Conservation (phyloP, 2,888 invertebrate genomes). For the Conchocele bisecta region DNA sequence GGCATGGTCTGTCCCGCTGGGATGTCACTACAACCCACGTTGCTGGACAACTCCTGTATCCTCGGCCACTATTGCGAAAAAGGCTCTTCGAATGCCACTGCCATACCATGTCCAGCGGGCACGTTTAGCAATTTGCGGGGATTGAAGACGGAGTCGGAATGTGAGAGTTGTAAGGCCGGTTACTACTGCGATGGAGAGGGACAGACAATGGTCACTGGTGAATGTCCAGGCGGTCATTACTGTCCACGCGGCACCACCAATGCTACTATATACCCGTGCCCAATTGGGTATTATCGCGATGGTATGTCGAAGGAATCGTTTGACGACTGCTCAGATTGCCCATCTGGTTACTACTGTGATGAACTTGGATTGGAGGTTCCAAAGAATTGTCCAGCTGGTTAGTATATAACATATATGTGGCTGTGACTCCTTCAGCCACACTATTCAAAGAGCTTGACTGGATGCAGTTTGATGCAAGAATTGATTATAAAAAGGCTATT, state of each 20-base stretch:
- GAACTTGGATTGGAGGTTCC: conserved; percentile 76
- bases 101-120: conserved; percentile 79
- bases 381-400: conserved; percentile 74
- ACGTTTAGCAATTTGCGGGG: conserved; percentile 77
- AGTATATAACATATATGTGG: no score
- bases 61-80: conserved; percentile 79
- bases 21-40: conserved; percentile 74
- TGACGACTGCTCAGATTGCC: conserved; percentile 80
- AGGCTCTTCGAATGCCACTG: conserved; percentile 78
- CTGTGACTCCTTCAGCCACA: no score
- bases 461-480: no score
- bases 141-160: conserved; percentile 74
- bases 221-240: conserved; percentile 81
- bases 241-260: conserved; percentile 78
- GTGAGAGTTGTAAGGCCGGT: conserved; percentile 79
- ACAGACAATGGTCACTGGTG: conserved; percentile 69
- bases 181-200: conserved; percentile 77
- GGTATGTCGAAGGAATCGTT: conserved; percentile 79
- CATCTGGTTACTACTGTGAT: conserved; percentile 81
- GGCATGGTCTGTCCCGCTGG: conserved; percentile 79
- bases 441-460: no score
- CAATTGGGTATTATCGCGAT: conserved; percentile 80
- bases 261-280: conserved; percentile 74
- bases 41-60: conserved; percentile 71
- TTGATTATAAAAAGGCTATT: no score